A percentile compares a stretch with the other conserved stretches of the same genome.
These are phyloP conservation scores for Brachyopa scutellaris DNA, from an alignment of 2,888 invertebrate species.

Conservation along the genomic window DNA sequence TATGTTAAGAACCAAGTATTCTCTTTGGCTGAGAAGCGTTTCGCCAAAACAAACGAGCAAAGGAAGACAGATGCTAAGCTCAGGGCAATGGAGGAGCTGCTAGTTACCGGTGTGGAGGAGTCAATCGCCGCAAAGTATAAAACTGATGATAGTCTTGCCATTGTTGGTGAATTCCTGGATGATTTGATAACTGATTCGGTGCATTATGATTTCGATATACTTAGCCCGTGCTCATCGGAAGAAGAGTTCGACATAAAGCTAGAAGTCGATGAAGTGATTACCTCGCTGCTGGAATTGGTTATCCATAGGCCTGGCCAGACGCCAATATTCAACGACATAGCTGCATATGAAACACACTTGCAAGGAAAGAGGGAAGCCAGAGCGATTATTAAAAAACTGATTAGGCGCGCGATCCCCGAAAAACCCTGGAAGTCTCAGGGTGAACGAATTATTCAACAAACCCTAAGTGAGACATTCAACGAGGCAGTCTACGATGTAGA, in stretches of 20 bases:
- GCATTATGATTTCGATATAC: conserved; percentile 36
- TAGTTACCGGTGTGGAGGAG: conserved; percentile 6
- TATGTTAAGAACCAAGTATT: conserved; percentile 39
- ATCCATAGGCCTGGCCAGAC: background rate
- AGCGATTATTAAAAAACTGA: conserved; percentile 77
- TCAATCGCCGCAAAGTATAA: conserved; percentile 5
- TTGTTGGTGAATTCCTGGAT: conserved; percentile 47
- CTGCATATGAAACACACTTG: background rate
- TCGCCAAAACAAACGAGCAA: conserved; percentile 1
- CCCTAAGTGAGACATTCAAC: conserved; percentile 74
- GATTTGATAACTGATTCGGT: conserved; percentile 44
- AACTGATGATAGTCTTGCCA: conserved; percentile 6
- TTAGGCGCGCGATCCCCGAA: conserved; percentile 77
- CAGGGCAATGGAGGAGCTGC: conserved; percentile 39
- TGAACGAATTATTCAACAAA: conserved; percentile 76
- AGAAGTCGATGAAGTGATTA: conserved; percentile 42
- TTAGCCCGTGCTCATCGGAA: conserved; percentile 25
- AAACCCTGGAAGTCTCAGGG: conserved; percentile 76
- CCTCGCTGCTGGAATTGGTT: background rate
- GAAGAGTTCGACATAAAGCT: conserved; percentile 2
- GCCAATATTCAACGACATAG: conserved; percentile 16
- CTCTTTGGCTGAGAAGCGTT: conserved; percentile 22
- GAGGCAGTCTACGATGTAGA: conserved; percentile 72
- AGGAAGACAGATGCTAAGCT: background rate
- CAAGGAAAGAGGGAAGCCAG: conserved; percentile 73